Evolutionary conservation across 2,797 vertebrate genomes (phyloP).

Genomic region (Periophthalmus magnuspinnatus): DNA sequence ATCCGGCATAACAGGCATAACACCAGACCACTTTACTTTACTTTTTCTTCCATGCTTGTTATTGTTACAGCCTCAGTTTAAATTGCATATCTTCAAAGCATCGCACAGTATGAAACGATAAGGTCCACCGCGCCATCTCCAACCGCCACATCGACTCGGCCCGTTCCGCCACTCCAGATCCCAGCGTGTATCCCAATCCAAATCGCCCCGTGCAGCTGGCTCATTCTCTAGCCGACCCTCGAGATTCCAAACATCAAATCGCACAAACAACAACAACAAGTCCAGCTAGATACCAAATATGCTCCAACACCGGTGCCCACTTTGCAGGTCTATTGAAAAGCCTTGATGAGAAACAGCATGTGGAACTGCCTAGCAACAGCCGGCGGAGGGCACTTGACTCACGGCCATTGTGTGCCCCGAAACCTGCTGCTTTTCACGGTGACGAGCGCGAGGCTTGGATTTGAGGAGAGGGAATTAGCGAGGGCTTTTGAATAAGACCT

Average conservation of each 20-base stretch:
- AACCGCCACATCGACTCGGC: slow-evolving; percentile 11
- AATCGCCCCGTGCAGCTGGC: slow-evolving; percentile 2
- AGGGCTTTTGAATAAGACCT: slow-evolving; percentile 2
- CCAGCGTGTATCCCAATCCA: background rate
- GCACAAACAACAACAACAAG: slow-evolving; percentile 34
- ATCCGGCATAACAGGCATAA: too few relatives aligned
- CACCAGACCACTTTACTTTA: background rate
- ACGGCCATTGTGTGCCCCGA: slow-evolving; percentile 25
- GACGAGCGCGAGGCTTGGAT: slow-evolving; percentile 1
- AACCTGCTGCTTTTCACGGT: slow-evolving; percentile 22
- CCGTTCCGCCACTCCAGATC: slow-evolving; percentile 13
- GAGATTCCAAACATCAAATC: slow-evolving; percentile 32
- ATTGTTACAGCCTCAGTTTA: slow-evolving; percentile 12
- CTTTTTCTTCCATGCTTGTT: background rate
- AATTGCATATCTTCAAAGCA: background rate
- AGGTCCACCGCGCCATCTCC: slow-evolving; percentile 15
- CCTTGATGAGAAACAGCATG: slow-evolving; percentile 17
- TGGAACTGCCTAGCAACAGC: slow-evolving; percentile 49
- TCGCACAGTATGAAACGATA: slow-evolving; percentile 12
- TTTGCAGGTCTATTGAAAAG: slow-evolving; percentile 33
- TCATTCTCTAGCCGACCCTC: slow-evolving; percentile 38
- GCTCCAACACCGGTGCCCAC: slow-evolving; percentile 19
- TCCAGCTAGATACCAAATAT: slow-evolving; percentile 34
- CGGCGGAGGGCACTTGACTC: slow-evolving; percentile 56
- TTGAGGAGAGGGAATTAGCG: slow-evolving; percentile 4